Conservation (phyloP, 1,140 invertebrate genomes). For the Pseudoatta argentina region DNA sequence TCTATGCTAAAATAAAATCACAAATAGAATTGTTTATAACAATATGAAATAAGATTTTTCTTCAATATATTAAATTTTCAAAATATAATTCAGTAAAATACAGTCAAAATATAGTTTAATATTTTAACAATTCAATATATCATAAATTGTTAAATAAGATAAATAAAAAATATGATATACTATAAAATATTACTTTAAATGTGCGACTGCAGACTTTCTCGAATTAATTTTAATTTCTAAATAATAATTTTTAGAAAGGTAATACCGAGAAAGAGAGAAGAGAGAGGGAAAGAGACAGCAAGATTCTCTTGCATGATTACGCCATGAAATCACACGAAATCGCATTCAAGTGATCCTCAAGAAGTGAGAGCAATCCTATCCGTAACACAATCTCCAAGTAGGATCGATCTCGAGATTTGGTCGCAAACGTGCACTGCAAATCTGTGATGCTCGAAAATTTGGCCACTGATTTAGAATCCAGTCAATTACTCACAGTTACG, state of each 20-base stretch:
- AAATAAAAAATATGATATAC: not conserved
- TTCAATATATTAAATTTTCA: not conserved
- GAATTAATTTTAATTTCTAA: not conserved
- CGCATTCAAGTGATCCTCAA: conserved; percentile 58
- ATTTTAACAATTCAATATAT: not conserved
- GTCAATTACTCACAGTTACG: conserved; percentile 43
- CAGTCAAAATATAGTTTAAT: too few relatives aligned
- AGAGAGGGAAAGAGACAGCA: not conserved
- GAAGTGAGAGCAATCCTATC: conserved; percentile 30
- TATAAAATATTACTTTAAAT: not conserved
- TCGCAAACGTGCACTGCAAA: conserved; percentile 55
- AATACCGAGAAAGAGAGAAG: not conserved
- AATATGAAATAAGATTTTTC: not conserved
- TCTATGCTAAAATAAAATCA: not conserved
- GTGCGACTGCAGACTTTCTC: not conserved
- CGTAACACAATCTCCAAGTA: conserved; percentile 56
- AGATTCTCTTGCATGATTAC: not conserved
- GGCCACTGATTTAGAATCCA: conserved; percentile 29
- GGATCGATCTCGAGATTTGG: conserved; percentile 62
- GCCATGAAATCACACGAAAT: conserved; percentile 28
- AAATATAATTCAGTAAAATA: not conserved
- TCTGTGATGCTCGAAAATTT: conserved; percentile 58
- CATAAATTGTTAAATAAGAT: not conserved
- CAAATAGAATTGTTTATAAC: not conserved
- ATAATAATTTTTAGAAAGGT: not conserved